Evolutionary conservation across 2,797 vertebrate species (phyloP), one percentile per base, ranked within the genome.

Genomic region (Sebastes hubbsi): DNA sequence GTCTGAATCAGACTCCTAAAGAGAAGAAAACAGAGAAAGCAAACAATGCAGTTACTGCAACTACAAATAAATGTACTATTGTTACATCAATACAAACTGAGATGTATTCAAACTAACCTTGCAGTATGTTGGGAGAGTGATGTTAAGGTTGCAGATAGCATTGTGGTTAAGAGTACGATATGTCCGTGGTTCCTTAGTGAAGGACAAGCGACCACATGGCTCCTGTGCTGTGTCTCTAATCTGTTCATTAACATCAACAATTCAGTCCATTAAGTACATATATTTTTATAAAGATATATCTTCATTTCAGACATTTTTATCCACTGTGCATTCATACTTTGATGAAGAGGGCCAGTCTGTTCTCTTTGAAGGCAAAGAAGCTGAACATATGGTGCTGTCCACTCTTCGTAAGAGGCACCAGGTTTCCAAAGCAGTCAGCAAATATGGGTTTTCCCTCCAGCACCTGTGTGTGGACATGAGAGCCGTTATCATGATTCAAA

Each of bases 361-460:
- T 99, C 94, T 99, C 98, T 93, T 99, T 99, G 94, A 99, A 99
- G 81, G 99, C 98, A 93, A 97, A 99, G 91, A 99, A 99, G 88
- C 98, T 99, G 96, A 99, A 99, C 86, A 99, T 96, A 61, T 99
- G 98, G 85, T 99, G 98, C 52, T 99, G 99, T 49, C 98, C 98
- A 76, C 97, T 99, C 94, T 99, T 99, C 5, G 97, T 99, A 77
- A 99, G 95, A 34, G 99, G 99, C 72, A 99, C 97, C 80, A 99
- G 94, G 91, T 99, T 99, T 87, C 99, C 99, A 92, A 99, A 99
- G 89, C 99, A 99, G 91, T 99, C 99, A 22, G 97, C 97, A 18
- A 97, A 99, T 88, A 99, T 99, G 54, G 98, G 99, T 90, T 99
- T 99, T 93, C 99, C 99, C 91, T 99, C 98, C 77, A 99, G 90